Conservation (phyloP, 37 sponge, comb jelly and placozoan species). For the Lycopodina hypogea region DNA sequence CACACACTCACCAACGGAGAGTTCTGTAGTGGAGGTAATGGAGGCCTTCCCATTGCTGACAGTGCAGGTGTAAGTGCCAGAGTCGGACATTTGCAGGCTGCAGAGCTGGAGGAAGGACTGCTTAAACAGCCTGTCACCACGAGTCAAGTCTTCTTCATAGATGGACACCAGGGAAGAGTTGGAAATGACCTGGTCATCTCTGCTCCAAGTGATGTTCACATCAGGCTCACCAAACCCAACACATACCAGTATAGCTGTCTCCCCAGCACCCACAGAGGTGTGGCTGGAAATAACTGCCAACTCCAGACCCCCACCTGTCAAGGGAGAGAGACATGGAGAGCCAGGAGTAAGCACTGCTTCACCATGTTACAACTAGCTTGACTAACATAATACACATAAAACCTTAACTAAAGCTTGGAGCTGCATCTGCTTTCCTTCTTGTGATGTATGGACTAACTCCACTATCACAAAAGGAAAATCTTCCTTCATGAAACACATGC, state of each 20-base stretch:
- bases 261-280: background rate
- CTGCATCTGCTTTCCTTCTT: too few species aligned
- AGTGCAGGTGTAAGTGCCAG: constrained; percentile 15
- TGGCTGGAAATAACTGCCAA: background rate
- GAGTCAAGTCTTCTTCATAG: constrained; percentile 7
- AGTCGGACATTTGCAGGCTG: constrained; percentile 3
- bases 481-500: too few species aligned
- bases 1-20: too few species aligned
- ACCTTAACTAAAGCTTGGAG: too few species aligned
- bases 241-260: constrained; percentile 4
- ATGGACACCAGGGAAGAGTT: constrained; percentile 5
- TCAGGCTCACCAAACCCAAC: constrained; percentile 23
- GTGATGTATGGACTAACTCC: too few species aligned
- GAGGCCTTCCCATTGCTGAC: background rate
- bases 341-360: too few species aligned
- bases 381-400: too few species aligned
- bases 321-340: too few species aligned
- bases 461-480: too few species aligned
- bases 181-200: background rate
- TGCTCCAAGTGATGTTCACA: constrained; percentile 20
- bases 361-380: too few species aligned
- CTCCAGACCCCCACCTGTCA: too few species aligned
- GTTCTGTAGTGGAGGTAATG: background rate
- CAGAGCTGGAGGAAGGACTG: constrained; percentile 31
- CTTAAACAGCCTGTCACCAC: constrained; percentile 1